Evolutionary conservation across 2,888 invertebrate genomes (phyloP), one percentile per base, ranked within the genome.

Genomic region (Chrysotoxum bicinctum): DNA sequence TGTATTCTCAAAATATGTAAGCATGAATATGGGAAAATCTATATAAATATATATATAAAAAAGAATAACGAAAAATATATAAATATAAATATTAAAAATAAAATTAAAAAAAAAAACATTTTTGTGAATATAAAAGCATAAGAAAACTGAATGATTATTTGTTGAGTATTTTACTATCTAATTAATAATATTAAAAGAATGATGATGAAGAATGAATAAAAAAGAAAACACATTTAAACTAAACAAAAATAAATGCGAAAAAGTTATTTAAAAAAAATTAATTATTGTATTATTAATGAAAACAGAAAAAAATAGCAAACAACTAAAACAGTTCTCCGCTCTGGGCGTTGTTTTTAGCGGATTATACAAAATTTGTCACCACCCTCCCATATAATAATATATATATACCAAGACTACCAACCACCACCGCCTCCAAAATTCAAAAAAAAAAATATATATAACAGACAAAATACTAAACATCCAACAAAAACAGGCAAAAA

Each of bases 81-180:
- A 35, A 50, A 56, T 75, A 62, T 64, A 69, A 52, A 50, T 66
- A 68, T 72, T 56, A 70, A 84, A 81, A 37, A 32, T 26, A 26
- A 85, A 75, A 56, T 30, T 62, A 50, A 70, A 54, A 62, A 62
- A 70, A 40, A 72, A 1, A 32, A 48, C 52, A 64, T 75, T 75
- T 87, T 86, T 86, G 78, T 83, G 79, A 81, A 78, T 87, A 83
- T 86, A 62, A 79, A 66, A 66, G 40, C 48, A 72, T 68, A 68
- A 77, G 56, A 75, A 81, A 87, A 82, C 69, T 82, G 83, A 87
- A 84, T 76, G 76, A 88, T 90, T 89, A 90, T 91, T 91, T 91
- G 91, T 91, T 91, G 90, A 91, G 89, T 91, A 91, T 91, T 91
- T 91, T 90, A 89, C 87, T 88, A 89, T 88, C 75, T 84, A 81